These are phyloP conservation scores for Panthera leo DNA, from an alignment of 2,113 vertebrate genomes.

Conservation along the genomic window DNA sequence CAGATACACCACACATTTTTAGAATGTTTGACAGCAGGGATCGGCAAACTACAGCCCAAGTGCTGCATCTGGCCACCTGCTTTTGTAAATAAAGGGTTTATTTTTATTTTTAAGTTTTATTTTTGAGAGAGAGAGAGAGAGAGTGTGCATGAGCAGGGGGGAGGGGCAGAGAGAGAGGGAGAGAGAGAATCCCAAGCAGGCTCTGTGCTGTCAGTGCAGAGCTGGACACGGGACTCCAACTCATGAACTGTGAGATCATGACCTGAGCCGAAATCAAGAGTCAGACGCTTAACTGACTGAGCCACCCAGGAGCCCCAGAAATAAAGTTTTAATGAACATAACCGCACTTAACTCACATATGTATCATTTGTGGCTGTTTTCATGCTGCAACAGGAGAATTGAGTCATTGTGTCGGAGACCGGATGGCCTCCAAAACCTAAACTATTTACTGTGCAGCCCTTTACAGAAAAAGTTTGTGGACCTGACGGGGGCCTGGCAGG, in stretches of 20 bases:
- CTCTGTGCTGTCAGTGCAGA: no score
- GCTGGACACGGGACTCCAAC: no score
- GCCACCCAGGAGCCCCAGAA: neutral
- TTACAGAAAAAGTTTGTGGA: neutral
- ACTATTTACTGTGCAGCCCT: neutral
- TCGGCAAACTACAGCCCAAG: neutral
- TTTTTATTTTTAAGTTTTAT: no score
- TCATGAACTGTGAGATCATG: no score
- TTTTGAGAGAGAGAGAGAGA: no score
- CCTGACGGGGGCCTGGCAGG: neutral
- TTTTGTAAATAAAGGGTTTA: neutral
- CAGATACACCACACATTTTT: neutral
- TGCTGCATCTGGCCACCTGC: neutral
- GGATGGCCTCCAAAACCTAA: neutral
- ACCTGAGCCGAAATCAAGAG: no score
- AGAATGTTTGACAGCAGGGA: neutral
- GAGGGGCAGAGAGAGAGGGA: no score
- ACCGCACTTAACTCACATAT: neutral
- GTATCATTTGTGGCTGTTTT: neutral
- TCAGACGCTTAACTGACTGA: no score
- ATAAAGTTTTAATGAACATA: neutral
- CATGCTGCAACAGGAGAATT: neutral
- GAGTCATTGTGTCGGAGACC: neutral
- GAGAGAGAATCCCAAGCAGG: no score
- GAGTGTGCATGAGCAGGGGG: no score